A percentile compares a stretch with the other conserved stretches of the same genome.
These are phyloP conservation scores for Steromphala cineraria DNA, from an alignment of 2,888 invertebrate species.

Conservation along the genomic window DNA sequence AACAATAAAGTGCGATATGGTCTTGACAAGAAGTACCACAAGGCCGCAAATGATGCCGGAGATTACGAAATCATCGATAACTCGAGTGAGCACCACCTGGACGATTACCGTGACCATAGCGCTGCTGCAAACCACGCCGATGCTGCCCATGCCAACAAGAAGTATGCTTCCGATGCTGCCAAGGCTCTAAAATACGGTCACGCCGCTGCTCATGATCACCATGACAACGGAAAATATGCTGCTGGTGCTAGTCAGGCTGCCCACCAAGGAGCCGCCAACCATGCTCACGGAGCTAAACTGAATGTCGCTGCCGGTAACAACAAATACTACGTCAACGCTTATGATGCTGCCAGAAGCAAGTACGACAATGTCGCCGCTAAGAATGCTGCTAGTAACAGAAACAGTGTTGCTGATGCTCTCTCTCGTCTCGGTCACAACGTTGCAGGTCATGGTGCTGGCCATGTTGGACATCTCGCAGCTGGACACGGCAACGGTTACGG, in stretches of 20 bases:
- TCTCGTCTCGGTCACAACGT: background rate
- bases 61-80: slow-evolving; percentile 28
- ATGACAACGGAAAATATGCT: background rate
- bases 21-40: slow-evolving; percentile 36
- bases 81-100: slow-evolving; percentile 26
- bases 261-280: background rate
- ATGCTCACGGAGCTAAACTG: background rate
- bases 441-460: background rate
- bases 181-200: slow-evolving; percentile 15
- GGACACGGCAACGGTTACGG: background rate
- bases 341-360: background rate
- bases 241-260: background rate
- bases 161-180: slow-evolving; percentile 25
- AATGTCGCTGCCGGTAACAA: background rate
- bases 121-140: background rate
- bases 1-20: slow-evolving; percentile 31
- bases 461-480: background rate
- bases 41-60: slow-evolving; percentile 28
- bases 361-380: background rate
- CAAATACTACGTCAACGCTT: background rate
- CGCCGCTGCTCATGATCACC: background rate
- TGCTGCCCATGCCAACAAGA: slow-evolving; percentile 24
- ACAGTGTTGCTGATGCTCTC: background rate
- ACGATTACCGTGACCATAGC: slow-evolving; percentile 28
- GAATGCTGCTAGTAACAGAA: background rate